Evolutionary conservation across 2,113 vertebrate genomes (phyloP).

Genomic region (Prionailurus bengalensis): DNA sequence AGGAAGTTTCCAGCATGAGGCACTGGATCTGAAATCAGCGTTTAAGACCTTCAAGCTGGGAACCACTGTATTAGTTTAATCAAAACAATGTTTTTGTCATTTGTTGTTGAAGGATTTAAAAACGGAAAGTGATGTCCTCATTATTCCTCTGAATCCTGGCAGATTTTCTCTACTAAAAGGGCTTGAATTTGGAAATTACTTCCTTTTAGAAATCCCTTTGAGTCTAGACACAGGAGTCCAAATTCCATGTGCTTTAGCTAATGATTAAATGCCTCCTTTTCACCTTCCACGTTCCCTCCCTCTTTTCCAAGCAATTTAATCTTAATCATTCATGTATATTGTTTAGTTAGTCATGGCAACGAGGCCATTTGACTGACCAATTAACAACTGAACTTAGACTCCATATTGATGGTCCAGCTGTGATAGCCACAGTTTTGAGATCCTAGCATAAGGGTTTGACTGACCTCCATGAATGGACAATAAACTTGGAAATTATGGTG

Average conservation of each 20-base stretch:
- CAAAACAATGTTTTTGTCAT: neutral
- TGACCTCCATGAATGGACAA: neutral
- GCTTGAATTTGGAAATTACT: slow-evolving; percentile 16
- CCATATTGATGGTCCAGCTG: neutral
- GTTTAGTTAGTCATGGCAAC: slow-evolving; percentile 79
- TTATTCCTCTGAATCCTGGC: neutral
- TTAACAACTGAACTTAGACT: slow-evolving; percentile 62
- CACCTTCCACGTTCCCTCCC: neutral
- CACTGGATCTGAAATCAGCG: neutral
- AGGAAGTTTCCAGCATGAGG: neutral
- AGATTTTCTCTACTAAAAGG: neutral
- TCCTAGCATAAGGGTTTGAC: neutral
- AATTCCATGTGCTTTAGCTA: slow-evolving; percentile 58
- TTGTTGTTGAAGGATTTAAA: neutral
- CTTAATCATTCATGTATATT: slow-evolving; percentile 49
- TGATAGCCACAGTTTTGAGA: slow-evolving; percentile 29
- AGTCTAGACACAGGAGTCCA: neutral
- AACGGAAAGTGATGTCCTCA: slow-evolving; percentile 8
- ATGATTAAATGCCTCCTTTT: slow-evolving; percentile 62
- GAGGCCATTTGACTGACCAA: slow-evolving; percentile 11
- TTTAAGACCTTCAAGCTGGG: neutral
- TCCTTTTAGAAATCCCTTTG: slow-evolving; percentile 59
- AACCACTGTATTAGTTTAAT: neutral
- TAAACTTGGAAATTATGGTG: neutral
- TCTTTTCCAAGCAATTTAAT: slow-evolving; percentile 75